A percentile compares a stretch with the other conserved stretches of the same genome.
These are phyloP conservation scores for Xenopus borealis DNA, from an alignment of 2,113 vertebrate genomes.

Conservation along the genomic window DNA sequence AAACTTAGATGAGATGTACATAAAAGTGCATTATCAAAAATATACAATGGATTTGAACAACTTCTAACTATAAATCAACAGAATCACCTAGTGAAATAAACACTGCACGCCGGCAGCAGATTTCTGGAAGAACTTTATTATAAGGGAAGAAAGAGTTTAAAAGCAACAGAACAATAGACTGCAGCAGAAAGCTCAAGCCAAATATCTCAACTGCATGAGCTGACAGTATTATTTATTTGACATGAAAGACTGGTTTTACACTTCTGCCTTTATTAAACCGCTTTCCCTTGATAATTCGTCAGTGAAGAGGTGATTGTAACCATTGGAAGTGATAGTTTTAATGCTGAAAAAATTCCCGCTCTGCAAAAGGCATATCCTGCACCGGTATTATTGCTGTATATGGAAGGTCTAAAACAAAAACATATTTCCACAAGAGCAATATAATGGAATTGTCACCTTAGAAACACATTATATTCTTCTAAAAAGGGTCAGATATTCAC, in stretches of 20 bases:
- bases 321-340: constrained; percentile 1
- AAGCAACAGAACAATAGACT: background rate
- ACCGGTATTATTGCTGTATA: too few species aligned
- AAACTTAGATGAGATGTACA: too few species aligned
- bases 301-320: constrained; percentile 8
- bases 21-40: too few species aligned
- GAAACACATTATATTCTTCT: too few species aligned
- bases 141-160: background rate
- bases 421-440: too few species aligned
- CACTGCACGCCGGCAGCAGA: background rate
- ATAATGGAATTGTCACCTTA: too few species aligned
- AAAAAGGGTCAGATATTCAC: too few species aligned
- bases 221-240: constrained; percentile 10
- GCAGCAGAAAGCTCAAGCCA: background rate
- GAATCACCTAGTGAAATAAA: background rate
- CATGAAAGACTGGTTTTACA: constrained; percentile 10
- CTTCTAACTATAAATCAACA: too few species aligned
- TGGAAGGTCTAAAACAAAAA: too few species aligned
- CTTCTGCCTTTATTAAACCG: constrained; percentile 25
- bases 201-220: background rate
- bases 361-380: too few species aligned
- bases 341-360: too few species aligned
- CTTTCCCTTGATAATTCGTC: constrained; percentile 21
- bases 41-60: too few species aligned
- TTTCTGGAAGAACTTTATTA: constrained; percentile 3